A percentile compares a stretch with the other conserved stretches of the same genome.
phyloP scores from a whole-genome alignment of 2,113 vertebrate genomes.

The Sprattus sprattus region DNA sequence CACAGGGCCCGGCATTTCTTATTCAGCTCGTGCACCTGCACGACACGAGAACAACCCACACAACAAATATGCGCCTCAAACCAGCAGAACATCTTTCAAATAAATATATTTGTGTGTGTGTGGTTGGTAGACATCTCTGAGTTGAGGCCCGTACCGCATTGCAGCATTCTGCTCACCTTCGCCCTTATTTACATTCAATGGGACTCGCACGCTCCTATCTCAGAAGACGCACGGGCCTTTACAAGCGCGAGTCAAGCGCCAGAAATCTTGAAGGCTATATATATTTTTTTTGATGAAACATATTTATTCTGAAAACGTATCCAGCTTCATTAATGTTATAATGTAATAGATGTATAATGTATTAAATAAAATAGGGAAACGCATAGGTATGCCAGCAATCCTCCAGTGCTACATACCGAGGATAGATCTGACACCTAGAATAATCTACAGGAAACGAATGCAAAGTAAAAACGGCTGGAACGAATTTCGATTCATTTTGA shows the following conservation, averaged over 20 bases:
- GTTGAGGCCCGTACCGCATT: slow-evolving; percentile 69
- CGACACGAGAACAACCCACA: neutral
- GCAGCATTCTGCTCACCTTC: slow-evolving; percentile 68
- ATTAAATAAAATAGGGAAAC: too few species aligned
- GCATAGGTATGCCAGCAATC: too few species aligned
- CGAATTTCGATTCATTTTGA: neutral
- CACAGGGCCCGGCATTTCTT: neutral
- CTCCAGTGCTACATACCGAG: too few species aligned
- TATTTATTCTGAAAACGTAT: too few species aligned
- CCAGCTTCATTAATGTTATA: too few species aligned
- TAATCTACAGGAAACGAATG: neutral
- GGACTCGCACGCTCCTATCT: slow-evolving; percentile 45
- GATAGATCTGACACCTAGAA: neutral
- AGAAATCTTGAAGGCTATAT: neutral
- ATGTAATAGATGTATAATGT: too few species aligned
- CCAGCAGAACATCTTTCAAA: neutral
- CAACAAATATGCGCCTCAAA: neutral
- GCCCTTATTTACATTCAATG: slow-evolving; percentile 69
- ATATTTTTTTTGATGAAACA: too few species aligned
- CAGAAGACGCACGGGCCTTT: slow-evolving; percentile 37
- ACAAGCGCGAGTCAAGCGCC: slow-evolving; percentile 49
- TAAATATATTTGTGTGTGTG: neutral
- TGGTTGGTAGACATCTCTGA: neutral
- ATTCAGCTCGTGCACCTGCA: neutral
- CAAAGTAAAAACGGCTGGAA: neutral